Conservation (phyloP, 2,797 vertebrate genomes). For the Spinibarbus caldwelli region DNA sequence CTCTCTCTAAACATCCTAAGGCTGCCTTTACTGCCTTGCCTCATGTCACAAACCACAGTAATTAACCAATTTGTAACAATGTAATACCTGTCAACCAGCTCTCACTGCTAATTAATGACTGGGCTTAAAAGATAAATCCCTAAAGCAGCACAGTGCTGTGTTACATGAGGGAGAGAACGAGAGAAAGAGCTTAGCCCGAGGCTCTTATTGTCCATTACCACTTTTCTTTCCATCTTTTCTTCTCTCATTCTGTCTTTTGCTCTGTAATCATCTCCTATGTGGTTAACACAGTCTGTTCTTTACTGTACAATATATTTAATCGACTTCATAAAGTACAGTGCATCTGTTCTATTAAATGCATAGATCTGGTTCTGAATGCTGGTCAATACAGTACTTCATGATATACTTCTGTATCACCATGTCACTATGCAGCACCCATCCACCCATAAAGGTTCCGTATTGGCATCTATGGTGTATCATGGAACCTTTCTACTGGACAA, state of each 20-base stretch:
- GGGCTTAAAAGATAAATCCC: constrained; percentile 72
- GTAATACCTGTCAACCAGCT: constrained; percentile 78
- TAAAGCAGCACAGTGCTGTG: constrained; percentile 51
- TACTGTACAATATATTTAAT: constrained; percentile 8
- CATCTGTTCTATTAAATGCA: neutral
- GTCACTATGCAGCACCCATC: neutral
- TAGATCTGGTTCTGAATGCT: constrained; percentile 1
- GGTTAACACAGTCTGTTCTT: neutral
- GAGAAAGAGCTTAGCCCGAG: constrained; percentile 37
- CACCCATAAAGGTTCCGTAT: neutral
- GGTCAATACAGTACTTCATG: neutral
- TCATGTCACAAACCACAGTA: constrained; percentile 70
- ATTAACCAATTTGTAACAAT: constrained; percentile 85
- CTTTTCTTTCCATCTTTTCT: constrained; percentile 20
- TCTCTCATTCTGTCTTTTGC: constrained; percentile 5
- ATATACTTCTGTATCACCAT: neutral
- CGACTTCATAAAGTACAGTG: constrained; percentile 11
- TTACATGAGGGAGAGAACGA: constrained; percentile 23
- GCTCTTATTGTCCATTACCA: constrained; percentile 53
- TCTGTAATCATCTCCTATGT: constrained; percentile 14
- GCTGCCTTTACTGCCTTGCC: constrained; percentile 63
- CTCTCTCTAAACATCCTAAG: constrained; percentile 69
- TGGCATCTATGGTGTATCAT: neutral
- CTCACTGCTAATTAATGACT: constrained; percentile 77
- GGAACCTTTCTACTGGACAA: neutral